Evolutionary conservation across 2,888 invertebrate genomes (phyloP), one percentile per base, ranked within the genome.

Genomic region (Sympetrum striolatum): DNA sequence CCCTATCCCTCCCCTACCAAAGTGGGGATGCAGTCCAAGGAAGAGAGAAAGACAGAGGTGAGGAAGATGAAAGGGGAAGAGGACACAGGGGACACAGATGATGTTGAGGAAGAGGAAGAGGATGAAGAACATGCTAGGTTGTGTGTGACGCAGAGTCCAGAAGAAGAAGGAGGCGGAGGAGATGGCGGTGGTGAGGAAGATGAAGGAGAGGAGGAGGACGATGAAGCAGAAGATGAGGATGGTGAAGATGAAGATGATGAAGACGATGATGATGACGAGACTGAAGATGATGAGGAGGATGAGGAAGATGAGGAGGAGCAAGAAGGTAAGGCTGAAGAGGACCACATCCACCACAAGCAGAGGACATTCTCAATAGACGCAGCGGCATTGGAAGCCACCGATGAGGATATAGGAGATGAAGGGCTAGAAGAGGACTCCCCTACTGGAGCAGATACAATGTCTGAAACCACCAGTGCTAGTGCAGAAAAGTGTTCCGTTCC

Each of bases 371-470:
- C 60, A 8, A 14, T 60, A 0, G 86, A 86, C 10, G 64, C 64
- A 10, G 86, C 86, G 10, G 92, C 94, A 94, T 44, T 60, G 92
- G 35, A 92, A 93, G 90, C 94, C 93, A 60, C 93, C 93, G 48
- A 93, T 93, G 37, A 93, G 93, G 1, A 93, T 93, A 31, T 93
- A 93, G 90, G 93, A 93, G 91, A 91, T 91, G 91, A 60, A 90
- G 91, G 39, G 39, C 90, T n/a, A n/a, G 90, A 79, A 39, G 90
- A 91, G 91, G 93, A 90, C 94, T 94, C 92, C 94, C 94, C 92
- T 94, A 94, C 0, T 94, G 94, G 92, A 93, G 94, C 79, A 94
- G 94, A 92, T 92, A 94, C 93, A 94, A 94, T 25, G 94, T 94
- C 1, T 94, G 94, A 91, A 91, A 90, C 91, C 48, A 90, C 91